Conservation (phyloP, 2,113 vertebrate genomes). For the Leucopsar rothschildi region DNA sequence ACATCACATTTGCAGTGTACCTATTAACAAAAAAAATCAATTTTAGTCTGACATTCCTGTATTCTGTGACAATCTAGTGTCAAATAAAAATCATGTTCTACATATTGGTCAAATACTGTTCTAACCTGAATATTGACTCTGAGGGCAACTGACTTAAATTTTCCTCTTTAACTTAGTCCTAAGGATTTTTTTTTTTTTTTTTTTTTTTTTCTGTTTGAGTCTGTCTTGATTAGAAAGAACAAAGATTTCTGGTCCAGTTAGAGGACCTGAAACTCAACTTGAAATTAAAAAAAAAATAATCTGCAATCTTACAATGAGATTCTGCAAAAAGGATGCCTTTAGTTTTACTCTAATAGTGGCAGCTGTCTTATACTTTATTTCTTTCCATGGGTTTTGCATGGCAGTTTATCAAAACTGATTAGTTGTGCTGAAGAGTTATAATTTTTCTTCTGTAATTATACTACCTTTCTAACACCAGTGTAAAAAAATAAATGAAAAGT, state of each 20-base stretch:
- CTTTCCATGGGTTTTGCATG: not conserved
- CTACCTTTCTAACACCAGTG: not conserved
- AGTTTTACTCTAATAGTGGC: not conserved
- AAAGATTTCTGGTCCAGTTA: not conserved
- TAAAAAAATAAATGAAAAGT: not conserved
- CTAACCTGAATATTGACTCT: not conserved
- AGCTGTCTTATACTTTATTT: not conserved
- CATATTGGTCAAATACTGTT: not conserved
- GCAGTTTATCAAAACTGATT: not conserved
- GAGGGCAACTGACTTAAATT: not conserved
- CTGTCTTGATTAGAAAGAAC: not conserved
- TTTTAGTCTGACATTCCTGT: not conserved
- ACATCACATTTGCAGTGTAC: not conserved
- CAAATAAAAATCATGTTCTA: not conserved
- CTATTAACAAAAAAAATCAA: not conserved
- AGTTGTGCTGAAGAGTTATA: not conserved
- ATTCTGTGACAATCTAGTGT: not conserved
- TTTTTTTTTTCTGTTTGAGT: not conserved
- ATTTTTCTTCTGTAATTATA: not conserved
- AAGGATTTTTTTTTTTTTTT: not conserved
- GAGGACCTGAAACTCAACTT: not conserved
- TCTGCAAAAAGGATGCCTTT: not conserved
- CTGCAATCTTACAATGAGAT: fast-evolving
- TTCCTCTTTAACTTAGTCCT: not conserved
- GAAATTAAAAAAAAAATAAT: not conserved